Base-by-base conservation (phyloP, 2,888 invertebrate genomes). In the Enchytraeus crypticus region DNA sequence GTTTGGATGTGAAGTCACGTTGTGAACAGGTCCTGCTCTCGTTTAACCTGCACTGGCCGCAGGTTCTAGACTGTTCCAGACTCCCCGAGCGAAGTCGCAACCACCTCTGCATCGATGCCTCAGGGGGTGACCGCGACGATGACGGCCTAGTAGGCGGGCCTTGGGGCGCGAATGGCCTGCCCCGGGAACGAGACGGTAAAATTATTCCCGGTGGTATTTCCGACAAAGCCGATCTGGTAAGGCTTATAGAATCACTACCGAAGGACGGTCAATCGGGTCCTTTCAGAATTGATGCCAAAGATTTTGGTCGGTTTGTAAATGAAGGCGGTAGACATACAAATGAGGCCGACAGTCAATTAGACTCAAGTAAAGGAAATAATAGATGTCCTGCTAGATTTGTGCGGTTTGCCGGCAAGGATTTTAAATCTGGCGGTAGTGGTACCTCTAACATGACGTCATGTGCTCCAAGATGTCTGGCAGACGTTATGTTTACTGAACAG, bases 31-130 rank as follows among this genome's bases (percentile, higher is more conserved):
- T 87, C 30, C 81, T 91, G 63, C 81, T 82, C 63, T 82, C 82
- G 51, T 83, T 87, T 65, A 82, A 83, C 55, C 80, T 86, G 57
- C 80, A 81, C 8, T 88, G 90, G 86, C 86, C 89, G 3, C 81
- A 82, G 38, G 85, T 88, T 69, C 81, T 89, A 57, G 86, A 88
- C 78, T 92, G 92, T 74, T 84, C 85, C 1, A 84, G 85, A 26
- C 86, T 92, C 73, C 92, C 91, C 0, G 85, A 87, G 69, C 71
- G 72, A 56, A 72, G 71, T 59, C 71, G 72, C 1, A 75, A 75
- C 14, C 84, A 86, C 59, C 80, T 90, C 4, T 90, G 90, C 79
- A 89, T 90, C 87, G 85, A 54, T 32, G 51, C 51, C 18, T 51
- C 51, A 14, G 51, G 53, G 30, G 38, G 51, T 53, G 53, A 62